These are phyloP conservation scores for Microcebus ravelobensis DNA, from an alignment of 2,113 vertebrate species.

Conservation along the genomic window DNA sequence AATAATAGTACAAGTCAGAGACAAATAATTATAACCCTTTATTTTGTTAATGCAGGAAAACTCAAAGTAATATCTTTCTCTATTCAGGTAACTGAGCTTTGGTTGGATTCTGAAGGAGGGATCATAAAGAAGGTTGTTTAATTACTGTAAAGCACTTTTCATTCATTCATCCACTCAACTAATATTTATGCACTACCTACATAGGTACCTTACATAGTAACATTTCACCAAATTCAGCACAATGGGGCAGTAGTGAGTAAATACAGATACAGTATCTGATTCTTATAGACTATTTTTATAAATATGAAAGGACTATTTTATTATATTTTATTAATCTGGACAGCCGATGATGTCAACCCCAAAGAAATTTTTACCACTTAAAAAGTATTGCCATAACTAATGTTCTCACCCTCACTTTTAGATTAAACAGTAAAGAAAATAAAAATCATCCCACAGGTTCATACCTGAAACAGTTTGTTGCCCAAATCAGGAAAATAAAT, in stretches of 20 bases:
- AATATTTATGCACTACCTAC: background rate
- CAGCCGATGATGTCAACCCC: background rate
- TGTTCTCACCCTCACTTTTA: background rate
- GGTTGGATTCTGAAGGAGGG: conserved; percentile 10
- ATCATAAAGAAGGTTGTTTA: background rate
- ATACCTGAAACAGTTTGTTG: conserved; percentile 18
- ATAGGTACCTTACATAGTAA: background rate
- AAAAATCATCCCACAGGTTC: background rate
- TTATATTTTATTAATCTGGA: background rate
- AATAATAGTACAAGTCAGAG: background rate
- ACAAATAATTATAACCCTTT: conserved; percentile 11
- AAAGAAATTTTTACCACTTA: background rate
- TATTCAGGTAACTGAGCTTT: background rate
- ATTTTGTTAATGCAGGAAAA: conserved; percentile 26
- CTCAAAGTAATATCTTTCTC: background rate
- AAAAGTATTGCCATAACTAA: background rate
- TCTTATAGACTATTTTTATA: background rate
- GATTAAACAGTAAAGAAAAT: conserved; percentile 36
- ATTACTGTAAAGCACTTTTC: background rate
- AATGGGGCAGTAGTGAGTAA: background rate
- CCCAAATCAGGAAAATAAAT: conserved; percentile 40
- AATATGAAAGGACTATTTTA: background rate
- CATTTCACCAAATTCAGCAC: background rate
- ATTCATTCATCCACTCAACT: conserved; percentile 34
- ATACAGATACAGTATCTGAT: background rate